Evolutionary conservation across 2,113 vertebrate species (phyloP).

Genomic region (Pithys albifrons): DNA sequence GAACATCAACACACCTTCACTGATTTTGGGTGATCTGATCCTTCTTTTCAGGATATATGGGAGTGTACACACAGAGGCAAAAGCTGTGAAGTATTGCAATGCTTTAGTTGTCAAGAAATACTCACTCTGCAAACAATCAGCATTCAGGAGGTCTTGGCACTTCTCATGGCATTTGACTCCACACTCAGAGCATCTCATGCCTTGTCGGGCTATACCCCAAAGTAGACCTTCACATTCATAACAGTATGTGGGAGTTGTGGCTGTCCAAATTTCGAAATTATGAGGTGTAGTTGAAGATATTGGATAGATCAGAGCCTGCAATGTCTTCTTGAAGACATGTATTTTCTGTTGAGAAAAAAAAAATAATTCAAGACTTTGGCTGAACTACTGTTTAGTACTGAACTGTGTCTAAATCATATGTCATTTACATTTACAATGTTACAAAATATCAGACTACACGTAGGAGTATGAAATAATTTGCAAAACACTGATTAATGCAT

Average conservation of each 20-base stretch:
- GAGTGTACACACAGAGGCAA: not conserved
- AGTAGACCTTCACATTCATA: constrained; percentile 96
- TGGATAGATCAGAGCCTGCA: constrained; percentile 96
- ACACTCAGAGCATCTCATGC: constrained; percentile 94
- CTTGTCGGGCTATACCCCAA: constrained; percentile 97
- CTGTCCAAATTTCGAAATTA: constrained; percentile 98
- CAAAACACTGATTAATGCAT: not conserved
- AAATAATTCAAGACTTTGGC: not conserved
- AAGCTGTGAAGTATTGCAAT: not conserved
- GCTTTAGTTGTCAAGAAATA: not conserved
- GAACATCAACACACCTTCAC: not conserved
- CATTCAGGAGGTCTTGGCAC: constrained; percentile 97
- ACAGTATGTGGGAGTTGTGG: constrained; percentile 95
- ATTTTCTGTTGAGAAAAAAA: constrained; percentile 82
- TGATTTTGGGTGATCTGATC: not conserved
- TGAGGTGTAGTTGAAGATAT: constrained; percentile 97
- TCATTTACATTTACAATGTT: not conserved
- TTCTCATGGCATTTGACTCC: constrained; percentile 98
- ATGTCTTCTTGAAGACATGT: constrained; percentile 95
- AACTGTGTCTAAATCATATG: not conserved
- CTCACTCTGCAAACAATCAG: constrained; percentile 98
- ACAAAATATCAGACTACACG: not conserved
- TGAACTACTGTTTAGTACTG: not conserved
- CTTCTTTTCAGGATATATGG: not conserved
- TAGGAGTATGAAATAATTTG: not conserved